Evolutionary conservation across 1,140 invertebrate species (phyloP), one percentile per base, ranked within the genome.

Genomic region (Archivesica marissinica): DNA sequence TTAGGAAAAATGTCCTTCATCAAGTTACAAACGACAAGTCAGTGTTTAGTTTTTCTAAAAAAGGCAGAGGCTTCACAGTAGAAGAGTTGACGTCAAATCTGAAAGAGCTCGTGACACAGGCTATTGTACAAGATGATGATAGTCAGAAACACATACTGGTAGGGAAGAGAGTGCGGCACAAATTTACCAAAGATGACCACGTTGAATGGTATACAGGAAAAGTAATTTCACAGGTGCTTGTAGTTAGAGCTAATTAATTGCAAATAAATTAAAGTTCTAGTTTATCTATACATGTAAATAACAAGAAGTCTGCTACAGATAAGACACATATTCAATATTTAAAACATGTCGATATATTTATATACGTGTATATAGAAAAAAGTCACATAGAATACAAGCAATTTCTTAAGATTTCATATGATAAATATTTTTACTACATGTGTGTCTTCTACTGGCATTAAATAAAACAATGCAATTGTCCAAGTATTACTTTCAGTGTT

Each of bases 161-260:
- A 50, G 70, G 50, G 39, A 75, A 75, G 54, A 75, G 47, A 38
- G 47, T 75, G 30, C 41, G 47, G 20, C 70, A 75, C 28, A 9
- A 28, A 75, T 75, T 75, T 75, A 33, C 54, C 23, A 28, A 75
- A 54, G 70, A 52, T 54, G 70, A n/a, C 47, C 1, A 54, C 17
- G n/a, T 28, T 75, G 28, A 52, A 54, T 75, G 70, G 70, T 75
- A 75, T 30, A 75, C 70, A 54, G 70, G 70, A 13, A 75, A 52
- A 54, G 70, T 52, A 52, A 75, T 75, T 75, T 75, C 70, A 3
- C 70, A 75, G 70, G 70, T 75, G 54, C 20, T 72, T 72, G 59
- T 33, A 64, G 17, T 7, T 44, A 44, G 41, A 44, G 41, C 17
- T 44, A 38, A n/a, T n/a, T n/a, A n/a, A n/a, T n/a, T n/a, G n/a